Base-by-base conservation (phyloP, 2,888 invertebrate genomes). In the Odontocolon sp. region DNA sequence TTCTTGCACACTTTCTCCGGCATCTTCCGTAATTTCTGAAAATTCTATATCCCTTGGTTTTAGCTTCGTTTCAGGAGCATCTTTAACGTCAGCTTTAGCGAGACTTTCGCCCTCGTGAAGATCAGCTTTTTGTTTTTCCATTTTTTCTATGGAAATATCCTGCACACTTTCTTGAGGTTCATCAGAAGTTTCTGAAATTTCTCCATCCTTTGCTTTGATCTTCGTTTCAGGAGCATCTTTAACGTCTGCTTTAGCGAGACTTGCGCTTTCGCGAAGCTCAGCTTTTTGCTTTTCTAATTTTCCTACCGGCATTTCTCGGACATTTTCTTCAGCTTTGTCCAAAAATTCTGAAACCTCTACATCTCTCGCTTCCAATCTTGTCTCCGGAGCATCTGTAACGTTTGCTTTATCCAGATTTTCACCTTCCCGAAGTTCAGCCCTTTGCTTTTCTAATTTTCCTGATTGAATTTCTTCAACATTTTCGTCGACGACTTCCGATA, bases 151-250 rank as follows among this genome's bases (percentile, higher is more conserved):
- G 4, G 50, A 36, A 38, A 54, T 59, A 40, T 72, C 68, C 9
- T 45, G 66, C 2, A 67, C 11, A 63, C 16, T 63, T 63, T 78
- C 59, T 45, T 81, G 75, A 4, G 73, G 9, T 6, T 57, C 45
- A 9, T 83, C 80, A 14, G 42, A 68, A 23, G 57, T 21, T 3
- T 74, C 68, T 31, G 78, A 77, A 21, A 81, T 77, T 28, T 83
- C 74, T 0, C 83, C 81, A 31, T 84, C 77, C 77, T 81, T 52
- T 79, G 81, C 71, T 74, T 82, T 40, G 78, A 80, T 56, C 74
- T 80, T 66, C 78, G 76, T 52, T 38, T 52, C 57, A 21, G 71
- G 42, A 6, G 59, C 36, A 1, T 63, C 63, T 1, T 8, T 63
- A 9, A 52, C 16, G 5, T 23, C 33, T 5, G 61, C 72, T 54